These are phyloP conservation scores for Cyanocitta stelleri DNA, from an alignment of 2,113 vertebrate genomes.

Conservation along the genomic window DNA sequence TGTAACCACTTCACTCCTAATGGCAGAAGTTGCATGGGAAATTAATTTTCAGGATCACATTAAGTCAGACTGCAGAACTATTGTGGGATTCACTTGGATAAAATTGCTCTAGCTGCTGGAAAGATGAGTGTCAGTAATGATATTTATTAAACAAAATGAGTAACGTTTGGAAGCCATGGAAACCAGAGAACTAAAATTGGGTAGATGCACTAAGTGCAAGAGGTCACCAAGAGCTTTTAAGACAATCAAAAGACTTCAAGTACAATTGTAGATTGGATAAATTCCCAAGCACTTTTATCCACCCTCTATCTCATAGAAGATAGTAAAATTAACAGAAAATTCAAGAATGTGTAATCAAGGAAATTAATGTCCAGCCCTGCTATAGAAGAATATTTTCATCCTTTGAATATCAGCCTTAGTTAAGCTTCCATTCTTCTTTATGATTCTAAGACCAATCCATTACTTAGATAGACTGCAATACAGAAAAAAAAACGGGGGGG, in stretches of 20 bases:
- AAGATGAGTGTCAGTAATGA: constrained; percentile 67
- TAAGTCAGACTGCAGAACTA: constrained; percentile 64
- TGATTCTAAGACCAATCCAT: not conserved
- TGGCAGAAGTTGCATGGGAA: constrained; percentile 66
- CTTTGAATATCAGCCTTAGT: not conserved
- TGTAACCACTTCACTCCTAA: constrained; percentile 63
- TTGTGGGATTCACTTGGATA: constrained; percentile 60
- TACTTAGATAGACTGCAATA: not conserved
- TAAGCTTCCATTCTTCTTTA: not conserved
- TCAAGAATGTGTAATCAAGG: not conserved
- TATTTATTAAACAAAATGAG: constrained; percentile 76
- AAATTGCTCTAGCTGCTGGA: constrained; percentile 65
- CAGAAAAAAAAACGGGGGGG: fast-evolving
- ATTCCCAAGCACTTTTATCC: constrained; percentile 26
- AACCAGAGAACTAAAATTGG: constrained; percentile 30
- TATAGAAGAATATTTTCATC: not conserved
- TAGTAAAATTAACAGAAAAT: constrained; percentile 27
- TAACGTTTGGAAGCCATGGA: constrained; percentile 63
- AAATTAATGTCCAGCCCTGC: not conserved
- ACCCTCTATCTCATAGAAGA: not conserved
- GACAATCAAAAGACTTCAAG: constrained; percentile 52
- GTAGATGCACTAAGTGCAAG: constrained; percentile 31
- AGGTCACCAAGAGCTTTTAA: constrained; percentile 59
- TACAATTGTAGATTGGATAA: not conserved
- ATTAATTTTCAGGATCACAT: constrained; percentile 76